Evolutionary conservation across 2,888 invertebrate genomes (phyloP), one percentile per base, ranked within the genome.

Genomic region (Folsomia candida): DNA sequence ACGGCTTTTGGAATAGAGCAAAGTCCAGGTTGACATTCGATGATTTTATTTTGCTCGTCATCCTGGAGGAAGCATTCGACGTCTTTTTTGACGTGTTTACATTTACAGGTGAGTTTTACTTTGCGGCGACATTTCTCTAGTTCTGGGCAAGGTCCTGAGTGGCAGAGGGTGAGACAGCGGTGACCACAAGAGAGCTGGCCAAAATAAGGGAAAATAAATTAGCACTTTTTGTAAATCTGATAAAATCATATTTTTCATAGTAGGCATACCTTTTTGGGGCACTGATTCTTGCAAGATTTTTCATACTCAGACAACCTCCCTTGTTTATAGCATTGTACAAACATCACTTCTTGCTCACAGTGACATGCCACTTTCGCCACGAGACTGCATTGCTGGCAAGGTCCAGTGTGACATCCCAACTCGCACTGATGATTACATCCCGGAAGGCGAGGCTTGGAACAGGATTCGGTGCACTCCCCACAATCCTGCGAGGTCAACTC

Each of bases 131-230:
- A 96, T 0, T 84, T 82, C 73, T 90, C 88, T 3, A 86, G 84
- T 74, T 87, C 86, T 0, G 87, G 86, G 81, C 94, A 94, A 0
- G 82, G 80, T 0, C 91, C 92, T 0, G 88, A 84, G 81, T 94
- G 94, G 79, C 94, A 94, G 57, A 86, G 85, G 6, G 88, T 85
- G 47, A 86, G 84, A 82, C 93, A 94, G 6, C 91, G 89, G 83
- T 97, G 96, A 0, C 93, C 92, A 83, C 96, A 97, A 6, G 87
- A 83, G 82, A n/a, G n/a, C n/a, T n/a, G n/a, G n/a, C n/a, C n/a
- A n/a, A n/a, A n/a, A n/a, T n/a, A n/a, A n/a, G n/a, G n/a, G n/a
- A n/a, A n/a, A n/a, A n/a, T n/a, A n/a, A n/a, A n/a, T n/a, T n/a
- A n/a, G n/a, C n/a, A n/a, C n/a, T n/a, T n/a, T n/a, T n/a, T n/a